A percentile compares a stretch with the other conserved stretches of the same genome.
Evolutionary conservation across 2,797 vertebrate species (phyloP).

Genomic region (Garrulus glandarius): DNA sequence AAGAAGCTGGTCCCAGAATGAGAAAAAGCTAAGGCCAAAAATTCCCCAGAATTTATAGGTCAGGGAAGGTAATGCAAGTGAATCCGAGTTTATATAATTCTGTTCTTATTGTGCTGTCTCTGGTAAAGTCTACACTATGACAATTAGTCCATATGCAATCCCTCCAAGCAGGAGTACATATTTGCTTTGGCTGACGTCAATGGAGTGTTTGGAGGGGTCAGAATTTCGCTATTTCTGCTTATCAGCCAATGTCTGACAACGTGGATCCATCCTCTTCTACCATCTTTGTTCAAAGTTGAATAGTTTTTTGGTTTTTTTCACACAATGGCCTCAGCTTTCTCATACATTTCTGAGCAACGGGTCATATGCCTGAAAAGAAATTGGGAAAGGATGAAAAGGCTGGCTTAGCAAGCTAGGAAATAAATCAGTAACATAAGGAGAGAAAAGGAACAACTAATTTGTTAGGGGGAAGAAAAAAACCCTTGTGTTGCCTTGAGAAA

Average conservation of each 20-base stretch:
- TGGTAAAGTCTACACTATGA: rapidly evolving
- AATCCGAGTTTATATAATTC: background rate
- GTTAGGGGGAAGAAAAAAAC: background rate
- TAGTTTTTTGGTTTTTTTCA: background rate
- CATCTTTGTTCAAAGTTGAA: background rate
- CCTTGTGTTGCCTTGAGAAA: background rate
- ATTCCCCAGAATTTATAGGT: background rate
- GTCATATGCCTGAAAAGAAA: background rate
- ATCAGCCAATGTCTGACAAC: background rate
- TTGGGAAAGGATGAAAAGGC: background rate
- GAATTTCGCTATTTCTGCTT: background rate
- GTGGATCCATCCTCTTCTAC: background rate
- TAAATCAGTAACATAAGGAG: background rate
- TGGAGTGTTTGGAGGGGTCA: rapidly evolving
- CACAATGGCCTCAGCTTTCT: background rate
- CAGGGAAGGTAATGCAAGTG: background rate
- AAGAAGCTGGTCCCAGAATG: background rate
- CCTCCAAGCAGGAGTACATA: background rate
- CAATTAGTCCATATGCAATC: background rate
- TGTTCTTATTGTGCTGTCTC: background rate
- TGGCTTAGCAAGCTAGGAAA: background rate
- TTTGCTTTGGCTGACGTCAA: background rate
- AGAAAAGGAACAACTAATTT: background rate
- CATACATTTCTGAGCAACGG: background rate
- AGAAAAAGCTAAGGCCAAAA: background rate